A percentile compares a stretch with the other conserved stretches of the same genome.
Evolutionary conservation across 2,888 invertebrate species (phyloP).

Genomic region (Diarsia dahlii): DNA sequence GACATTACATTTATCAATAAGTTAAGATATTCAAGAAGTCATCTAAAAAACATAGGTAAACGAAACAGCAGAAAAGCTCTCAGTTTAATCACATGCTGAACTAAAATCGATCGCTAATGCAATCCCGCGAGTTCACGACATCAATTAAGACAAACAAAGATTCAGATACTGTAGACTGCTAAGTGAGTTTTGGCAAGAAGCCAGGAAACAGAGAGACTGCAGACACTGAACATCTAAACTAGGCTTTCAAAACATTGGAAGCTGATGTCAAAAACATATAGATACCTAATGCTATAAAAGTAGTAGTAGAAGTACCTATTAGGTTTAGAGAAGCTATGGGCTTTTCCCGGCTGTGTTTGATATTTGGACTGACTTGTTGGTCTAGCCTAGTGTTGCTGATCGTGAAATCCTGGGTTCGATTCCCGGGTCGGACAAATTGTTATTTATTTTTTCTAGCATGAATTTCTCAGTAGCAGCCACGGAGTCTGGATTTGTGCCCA

Average conservation of each 20-base stretch:
- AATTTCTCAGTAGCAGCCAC: no score
- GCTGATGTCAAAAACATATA: not conserved
- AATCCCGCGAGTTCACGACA: slow-evolving; percentile 33
- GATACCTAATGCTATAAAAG: not conserved
- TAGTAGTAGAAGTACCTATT: not conserved
- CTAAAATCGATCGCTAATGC: slow-evolving; percentile 18
- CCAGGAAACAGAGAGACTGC: slow-evolving; percentile 16
- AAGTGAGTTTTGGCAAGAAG: slow-evolving; percentile 30
- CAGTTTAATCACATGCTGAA: not conserved
- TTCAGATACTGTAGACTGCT: not conserved
- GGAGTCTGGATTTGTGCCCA: no score
- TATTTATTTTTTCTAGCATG: no score
- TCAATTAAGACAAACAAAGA: slow-evolving; percentile 32
- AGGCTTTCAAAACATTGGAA: not conserved
- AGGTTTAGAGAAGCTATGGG: not conserved
- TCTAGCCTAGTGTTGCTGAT: no score
- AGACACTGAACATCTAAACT: not conserved
- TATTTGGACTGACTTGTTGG: no score
- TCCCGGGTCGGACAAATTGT: no score
- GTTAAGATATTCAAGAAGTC: not conserved
- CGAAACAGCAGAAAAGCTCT: not conserved
- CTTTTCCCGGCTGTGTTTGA: no score
- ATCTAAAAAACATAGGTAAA: not conserved
- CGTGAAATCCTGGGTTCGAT: no score
- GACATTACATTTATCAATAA: not conserved